phyloP scores from a whole-genome alignment of 2,888 invertebrate genomes.

The Allygus modestus region DNA sequence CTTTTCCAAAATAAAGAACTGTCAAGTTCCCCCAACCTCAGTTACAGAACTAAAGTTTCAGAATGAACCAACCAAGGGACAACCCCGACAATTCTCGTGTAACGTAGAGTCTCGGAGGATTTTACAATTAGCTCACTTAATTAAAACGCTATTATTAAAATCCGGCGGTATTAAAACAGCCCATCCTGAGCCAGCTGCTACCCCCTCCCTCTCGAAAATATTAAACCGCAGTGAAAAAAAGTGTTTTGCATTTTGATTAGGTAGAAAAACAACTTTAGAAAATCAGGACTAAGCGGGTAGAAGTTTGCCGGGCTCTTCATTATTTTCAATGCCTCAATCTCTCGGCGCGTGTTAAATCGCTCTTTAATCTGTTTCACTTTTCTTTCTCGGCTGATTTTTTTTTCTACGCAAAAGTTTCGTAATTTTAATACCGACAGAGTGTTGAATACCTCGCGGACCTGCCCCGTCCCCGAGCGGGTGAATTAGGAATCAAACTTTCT shows the following conservation, averaged over 20 bases:
- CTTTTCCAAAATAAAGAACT: too few relatives aligned
- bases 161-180: conserved; percentile 64
- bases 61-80: too few relatives aligned
- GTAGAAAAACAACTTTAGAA: conserved; percentile 69
- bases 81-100: not conserved
- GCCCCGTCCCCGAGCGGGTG: not conserved
- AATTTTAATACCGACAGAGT: conserved; percentile 53
- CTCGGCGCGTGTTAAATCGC: conserved; percentile 57
- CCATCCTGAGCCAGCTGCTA: conserved; percentile 40
- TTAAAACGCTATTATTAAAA: conserved; percentile 70
- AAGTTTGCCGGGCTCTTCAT: conserved; percentile 55
- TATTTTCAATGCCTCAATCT: conserved; percentile 62
- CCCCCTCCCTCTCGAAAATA: conserved; percentile 65
- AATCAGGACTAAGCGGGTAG: conserved; percentile 60
- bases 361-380: conserved; percentile 63
- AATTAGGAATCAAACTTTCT: not conserved
- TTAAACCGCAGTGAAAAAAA: conserved; percentile 69
- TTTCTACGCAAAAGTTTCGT: conserved; percentile 22
- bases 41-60: too few relatives aligned
- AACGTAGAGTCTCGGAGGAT: conserved; percentile 5
- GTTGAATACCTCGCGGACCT: conserved; percentile 41
- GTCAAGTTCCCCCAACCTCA: too few relatives aligned
- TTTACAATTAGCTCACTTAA: conserved; percentile 67
- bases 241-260: conserved; percentile 71
- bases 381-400: conserved; percentile 45